Percentiles rank a stretch among this genome's conserved stretches.
Evolutionary conservation across 2,113 vertebrate genomes (phyloP).

Genomic region (Elaphurus davidianus): DNA sequence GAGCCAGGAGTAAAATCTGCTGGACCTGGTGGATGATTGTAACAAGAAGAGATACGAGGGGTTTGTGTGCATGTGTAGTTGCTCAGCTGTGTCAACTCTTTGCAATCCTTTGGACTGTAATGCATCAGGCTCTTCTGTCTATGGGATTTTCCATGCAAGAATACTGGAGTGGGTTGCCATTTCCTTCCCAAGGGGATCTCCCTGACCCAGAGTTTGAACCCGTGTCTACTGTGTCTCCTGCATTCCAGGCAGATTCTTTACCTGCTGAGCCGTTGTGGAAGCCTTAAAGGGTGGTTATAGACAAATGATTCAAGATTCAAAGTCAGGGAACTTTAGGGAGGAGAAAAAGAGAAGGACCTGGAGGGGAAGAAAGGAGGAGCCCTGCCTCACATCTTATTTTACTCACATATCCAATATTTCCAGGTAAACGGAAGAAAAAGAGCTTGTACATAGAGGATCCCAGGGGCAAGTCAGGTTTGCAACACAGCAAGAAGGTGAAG

Average conservation of each 20-base stretch:
- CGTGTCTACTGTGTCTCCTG: not conserved
- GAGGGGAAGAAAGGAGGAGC: not conserved
- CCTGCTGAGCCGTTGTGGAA: not conserved
- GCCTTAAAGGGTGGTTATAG: not conserved
- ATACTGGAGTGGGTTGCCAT: not conserved
- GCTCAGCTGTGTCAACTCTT: not conserved
- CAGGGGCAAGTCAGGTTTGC: not conserved
- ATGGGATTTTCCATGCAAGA: not conserved
- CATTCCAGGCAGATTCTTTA: not conserved
- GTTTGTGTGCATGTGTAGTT: not conserved
- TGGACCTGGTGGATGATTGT: not conserved
- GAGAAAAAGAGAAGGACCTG: not conserved
- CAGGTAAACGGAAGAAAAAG: not conserved
- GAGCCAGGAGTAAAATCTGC: not conserved
- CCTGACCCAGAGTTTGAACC: not conserved
- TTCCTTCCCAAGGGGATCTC: not conserved
- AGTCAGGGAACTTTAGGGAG: not conserved
- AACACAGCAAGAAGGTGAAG: not conserved
- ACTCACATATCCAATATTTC: not conserved
- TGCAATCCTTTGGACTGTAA: not conserved
- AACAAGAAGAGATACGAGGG: not conserved
- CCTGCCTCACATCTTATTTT: not conserved
- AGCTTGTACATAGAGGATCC: not conserved
- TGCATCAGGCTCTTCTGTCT: not conserved
- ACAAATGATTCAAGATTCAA: not conserved